phyloP scores from a whole-genome alignment of 2,797 vertebrate species.

The Microctenopoma lineatum region DNA sequence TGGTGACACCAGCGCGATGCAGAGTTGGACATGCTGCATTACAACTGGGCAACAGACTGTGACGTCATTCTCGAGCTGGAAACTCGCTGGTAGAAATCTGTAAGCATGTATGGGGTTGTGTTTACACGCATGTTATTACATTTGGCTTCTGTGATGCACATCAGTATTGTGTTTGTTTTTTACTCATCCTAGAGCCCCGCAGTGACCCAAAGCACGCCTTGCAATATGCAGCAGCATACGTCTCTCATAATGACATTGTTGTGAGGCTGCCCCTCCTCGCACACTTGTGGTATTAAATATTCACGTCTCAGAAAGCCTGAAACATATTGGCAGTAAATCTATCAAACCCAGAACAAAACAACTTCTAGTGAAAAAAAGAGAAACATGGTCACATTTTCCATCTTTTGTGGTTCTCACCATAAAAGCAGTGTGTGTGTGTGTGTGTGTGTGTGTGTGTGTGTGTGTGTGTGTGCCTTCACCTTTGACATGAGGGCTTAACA shows the following conservation, averaged over 20 bases:
- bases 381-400: constrained; percentile 12
- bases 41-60: not conserved
- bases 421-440: not conserved
- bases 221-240: constrained; percentile 11
- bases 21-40: constrained; percentile 15
- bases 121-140: not conserved
- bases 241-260: constrained; percentile 45
- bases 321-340: constrained; percentile 57
- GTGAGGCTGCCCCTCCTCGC: constrained; percentile 42
- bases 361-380: constrained; percentile 26
- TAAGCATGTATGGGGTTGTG: not conserved
- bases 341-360: constrained; percentile 46
- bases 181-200: not conserved
- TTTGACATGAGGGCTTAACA: constrained; percentile 48
- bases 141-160: not conserved
- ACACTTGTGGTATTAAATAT: constrained; percentile 44
- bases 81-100: constrained; percentile 11
- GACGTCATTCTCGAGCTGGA: constrained; percentile 3
- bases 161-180: constrained; percentile 27
- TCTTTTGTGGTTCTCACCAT: constrained; percentile 48
- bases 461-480: constrained; percentile 47
- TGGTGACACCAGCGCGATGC: constrained; percentile 18
- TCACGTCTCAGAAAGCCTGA: constrained; percentile 47
- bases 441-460: constrained; percentile 11
- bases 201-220: constrained; percentile 27